phyloP scores from a whole-genome alignment of 2,797 vertebrate genomes.

The Gymnothorax javanicus region DNA sequence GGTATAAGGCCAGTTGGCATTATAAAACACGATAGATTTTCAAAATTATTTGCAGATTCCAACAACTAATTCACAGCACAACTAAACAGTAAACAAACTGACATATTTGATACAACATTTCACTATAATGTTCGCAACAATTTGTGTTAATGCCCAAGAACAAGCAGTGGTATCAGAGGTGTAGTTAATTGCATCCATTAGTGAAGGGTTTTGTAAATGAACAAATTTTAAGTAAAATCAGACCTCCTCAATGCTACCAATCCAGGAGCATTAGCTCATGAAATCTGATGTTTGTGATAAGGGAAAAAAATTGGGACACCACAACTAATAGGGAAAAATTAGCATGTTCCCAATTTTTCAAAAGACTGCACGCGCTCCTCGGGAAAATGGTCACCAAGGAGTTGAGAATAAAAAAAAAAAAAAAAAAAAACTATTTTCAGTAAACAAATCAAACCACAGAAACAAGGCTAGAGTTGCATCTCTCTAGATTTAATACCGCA shows the following conservation, averaged over 20 bases:
- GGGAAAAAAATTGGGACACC: too few species aligned
- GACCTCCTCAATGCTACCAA: too few species aligned
- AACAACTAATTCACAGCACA: neutral
- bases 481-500: neutral
- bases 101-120: neutral
- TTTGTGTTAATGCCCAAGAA: neutral
- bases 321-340: too few species aligned
- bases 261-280: too few species aligned
- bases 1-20: neutral
- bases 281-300: too few species aligned
- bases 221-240: neutral
- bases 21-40: neutral
- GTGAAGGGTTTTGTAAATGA: neutral
- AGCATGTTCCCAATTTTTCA: too few species aligned
- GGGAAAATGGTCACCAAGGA: too few species aligned
- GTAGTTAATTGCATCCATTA: neutral
- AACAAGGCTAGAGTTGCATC: neutral
- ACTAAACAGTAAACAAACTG: neutral
- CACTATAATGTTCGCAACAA: neutral
- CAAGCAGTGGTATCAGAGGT: neutral
- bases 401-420: too few species aligned
- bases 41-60: neutral
- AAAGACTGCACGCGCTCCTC: too few species aligned
- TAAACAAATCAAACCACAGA: neutral
- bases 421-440: too few species aligned